Conservation (phyloP, 2,888 invertebrate species). For the Nipponacmea schrenckii region DNA sequence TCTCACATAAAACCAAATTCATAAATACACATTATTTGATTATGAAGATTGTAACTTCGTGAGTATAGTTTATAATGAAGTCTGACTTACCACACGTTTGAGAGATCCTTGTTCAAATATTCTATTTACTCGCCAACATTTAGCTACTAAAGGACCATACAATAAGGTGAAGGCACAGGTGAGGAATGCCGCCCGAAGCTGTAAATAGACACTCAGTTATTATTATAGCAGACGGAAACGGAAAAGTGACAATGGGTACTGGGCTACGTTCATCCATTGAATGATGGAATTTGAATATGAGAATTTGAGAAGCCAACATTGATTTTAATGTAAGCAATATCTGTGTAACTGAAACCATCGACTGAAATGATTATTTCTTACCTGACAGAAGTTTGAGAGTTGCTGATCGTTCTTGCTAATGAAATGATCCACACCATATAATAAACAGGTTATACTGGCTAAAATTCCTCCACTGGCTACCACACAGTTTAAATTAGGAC, state of each 20-base stretch:
- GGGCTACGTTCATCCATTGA: no score
- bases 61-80: no score
- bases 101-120: constrained; percentile 51
- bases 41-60: no score
- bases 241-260: not conserved
- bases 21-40: no score
- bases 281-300: not conserved
- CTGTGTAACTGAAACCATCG: no score
- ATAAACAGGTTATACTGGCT: constrained; percentile 42
- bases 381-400: constrained; percentile 49
- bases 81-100: constrained; percentile 47
- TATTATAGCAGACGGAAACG: not conserved
- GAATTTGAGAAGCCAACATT: no score
- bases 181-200: constrained; percentile 47
- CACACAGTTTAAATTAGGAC: constrained; percentile 50
- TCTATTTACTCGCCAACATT: constrained; percentile 52
- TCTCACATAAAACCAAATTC: no score
- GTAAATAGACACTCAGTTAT: constrained; percentile 19
- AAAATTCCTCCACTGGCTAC: constrained; percentile 49
- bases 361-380: constrained; percentile 22
- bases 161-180: constrained; percentile 43
- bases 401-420: constrained; percentile 27
- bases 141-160: constrained; percentile 50
- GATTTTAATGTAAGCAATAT: no score
- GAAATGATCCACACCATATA: constrained; percentile 50